Conservation (phyloP, 2,888 invertebrate species). For the Poecilus cupreus region DNA sequence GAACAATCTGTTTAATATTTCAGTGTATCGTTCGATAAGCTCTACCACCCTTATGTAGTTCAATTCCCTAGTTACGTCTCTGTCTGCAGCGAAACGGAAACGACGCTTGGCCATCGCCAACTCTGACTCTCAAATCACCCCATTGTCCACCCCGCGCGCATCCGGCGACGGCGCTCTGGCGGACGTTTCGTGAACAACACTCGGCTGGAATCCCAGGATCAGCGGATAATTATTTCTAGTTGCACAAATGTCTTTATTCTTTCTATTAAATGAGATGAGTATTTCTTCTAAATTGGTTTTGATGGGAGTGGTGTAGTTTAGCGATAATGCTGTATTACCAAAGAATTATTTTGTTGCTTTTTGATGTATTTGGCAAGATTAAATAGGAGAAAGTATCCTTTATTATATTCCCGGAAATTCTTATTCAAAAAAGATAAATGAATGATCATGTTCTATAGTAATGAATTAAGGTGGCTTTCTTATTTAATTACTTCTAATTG, state of each 20-base stretch:
- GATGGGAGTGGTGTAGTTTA: not conserved
- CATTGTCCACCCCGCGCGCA: not conserved
- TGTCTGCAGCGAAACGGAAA: not conserved
- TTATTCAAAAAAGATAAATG: too few relatives aligned
- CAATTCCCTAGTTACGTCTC: slow-evolving; percentile 14
- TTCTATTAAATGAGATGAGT: slow-evolving; percentile 5
- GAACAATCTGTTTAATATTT: slow-evolving; percentile 18
- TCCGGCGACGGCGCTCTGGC: not conserved
- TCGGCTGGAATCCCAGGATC: not conserved
- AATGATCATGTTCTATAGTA: too few relatives aligned
- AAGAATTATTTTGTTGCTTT: not conserved
- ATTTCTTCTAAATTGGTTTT: slow-evolving; percentile 13
- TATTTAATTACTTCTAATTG: too few relatives aligned
- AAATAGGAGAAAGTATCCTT: too few relatives aligned
- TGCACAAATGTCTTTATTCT: slow-evolving; percentile 28
- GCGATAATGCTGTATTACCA: not conserved
- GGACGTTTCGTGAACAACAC: slow-evolving; percentile 12
- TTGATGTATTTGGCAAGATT: not conserved
- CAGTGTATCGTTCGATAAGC: not conserved
- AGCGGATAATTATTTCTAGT: not conserved
- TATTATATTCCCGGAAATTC: too few relatives aligned
- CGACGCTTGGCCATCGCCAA: not conserved
- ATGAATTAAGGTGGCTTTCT: too few relatives aligned
- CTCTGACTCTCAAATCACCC: slow-evolving; percentile 35
- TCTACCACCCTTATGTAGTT: not conserved